phyloP scores from a whole-genome alignment of 2,888 invertebrate species.

The Mechanitis messenoides region DNA sequence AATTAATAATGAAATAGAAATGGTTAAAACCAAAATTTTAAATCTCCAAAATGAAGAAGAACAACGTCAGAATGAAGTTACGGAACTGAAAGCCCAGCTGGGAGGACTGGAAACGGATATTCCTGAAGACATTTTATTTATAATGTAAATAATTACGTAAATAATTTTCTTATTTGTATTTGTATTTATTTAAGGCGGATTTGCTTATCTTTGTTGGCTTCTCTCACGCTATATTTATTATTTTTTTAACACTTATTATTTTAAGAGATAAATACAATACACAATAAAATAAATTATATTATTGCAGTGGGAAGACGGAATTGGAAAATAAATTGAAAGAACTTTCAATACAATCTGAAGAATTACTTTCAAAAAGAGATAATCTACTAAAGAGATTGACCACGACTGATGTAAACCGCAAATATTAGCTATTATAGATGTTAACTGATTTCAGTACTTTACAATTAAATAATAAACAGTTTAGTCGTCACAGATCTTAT shows the following conservation, averaged over 20 bases:
- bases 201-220: background rate
- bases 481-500: no score
- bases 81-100: conserved; percentile 38
- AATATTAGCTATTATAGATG: conserved; percentile 6
- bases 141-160: conserved; percentile 35
- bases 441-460: no score
- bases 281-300: background rate
- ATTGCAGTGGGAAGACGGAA: conserved; percentile 17
- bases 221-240: background rate
- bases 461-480: no score
- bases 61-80: conserved; percentile 37
- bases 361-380: conserved; percentile 8
- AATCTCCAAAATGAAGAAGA: conserved; percentile 37
- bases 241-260: background rate
- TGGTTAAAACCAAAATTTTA: conserved; percentile 32
- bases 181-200: background rate
- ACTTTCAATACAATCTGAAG: conserved; percentile 11
- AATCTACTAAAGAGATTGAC: background rate
- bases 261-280: background rate
- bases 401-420: background rate
- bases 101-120: conserved; percentile 36
- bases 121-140: conserved; percentile 44
- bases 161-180: no score
- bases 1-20: conserved; percentile 41
- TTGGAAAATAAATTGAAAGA: conserved; percentile 19